Percentiles rank a stretch among this genome's conserved stretches.
phyloP scores from a whole-genome alignment of 1,140 invertebrate species.

The Helicoverpa armigera region DNA sequence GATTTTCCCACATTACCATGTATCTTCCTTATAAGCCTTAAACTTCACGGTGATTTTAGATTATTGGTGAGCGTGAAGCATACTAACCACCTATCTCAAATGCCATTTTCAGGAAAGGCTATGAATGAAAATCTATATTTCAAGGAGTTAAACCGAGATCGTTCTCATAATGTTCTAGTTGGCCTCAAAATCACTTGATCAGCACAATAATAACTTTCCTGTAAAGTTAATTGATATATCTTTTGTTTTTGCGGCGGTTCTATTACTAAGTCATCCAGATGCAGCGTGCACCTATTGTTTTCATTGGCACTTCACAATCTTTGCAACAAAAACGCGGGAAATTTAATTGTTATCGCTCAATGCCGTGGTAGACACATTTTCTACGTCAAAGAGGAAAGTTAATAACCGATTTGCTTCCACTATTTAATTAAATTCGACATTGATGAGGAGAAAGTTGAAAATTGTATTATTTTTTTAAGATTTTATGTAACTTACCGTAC shows the following conservation, averaged over 20 bases:
- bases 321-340: slow-evolving; percentile 78
- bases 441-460: slow-evolving; percentile 59
- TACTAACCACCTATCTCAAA: too few relatives aligned
- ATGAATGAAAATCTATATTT: too few relatives aligned
- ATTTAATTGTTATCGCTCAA: slow-evolving; percentile 64
- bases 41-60: too few relatives aligned
- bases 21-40: too few relatives aligned
- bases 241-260: slow-evolving; percentile 14
- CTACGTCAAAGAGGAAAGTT: slow-evolving; percentile 79
- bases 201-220: slow-evolving; percentile 44
- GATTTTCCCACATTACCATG: too few relatives aligned
- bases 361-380: slow-evolving; percentile 69
- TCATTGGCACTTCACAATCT: slow-evolving; percentile 61
- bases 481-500: slow-evolving; percentile 57
- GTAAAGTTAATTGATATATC: slow-evolving; percentile 41
- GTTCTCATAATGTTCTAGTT: background rate
- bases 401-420: slow-evolving; percentile 73
- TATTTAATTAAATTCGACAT: slow-evolving; percentile 70
- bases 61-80: too few relatives aligned
- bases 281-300: slow-evolving; percentile 54
- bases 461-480: slow-evolving; percentile 18
- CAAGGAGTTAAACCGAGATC: too few relatives aligned
- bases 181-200: slow-evolving; percentile 5
- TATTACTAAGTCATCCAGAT: slow-evolving; percentile 45
- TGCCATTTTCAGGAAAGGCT: too few relatives aligned